Percentiles rank a stretch among this genome's conserved stretches.
These are phyloP conservation scores for Thrips palmi DNA, from an alignment of 1,140 invertebrate species.

Conservation along the genomic window DNA sequence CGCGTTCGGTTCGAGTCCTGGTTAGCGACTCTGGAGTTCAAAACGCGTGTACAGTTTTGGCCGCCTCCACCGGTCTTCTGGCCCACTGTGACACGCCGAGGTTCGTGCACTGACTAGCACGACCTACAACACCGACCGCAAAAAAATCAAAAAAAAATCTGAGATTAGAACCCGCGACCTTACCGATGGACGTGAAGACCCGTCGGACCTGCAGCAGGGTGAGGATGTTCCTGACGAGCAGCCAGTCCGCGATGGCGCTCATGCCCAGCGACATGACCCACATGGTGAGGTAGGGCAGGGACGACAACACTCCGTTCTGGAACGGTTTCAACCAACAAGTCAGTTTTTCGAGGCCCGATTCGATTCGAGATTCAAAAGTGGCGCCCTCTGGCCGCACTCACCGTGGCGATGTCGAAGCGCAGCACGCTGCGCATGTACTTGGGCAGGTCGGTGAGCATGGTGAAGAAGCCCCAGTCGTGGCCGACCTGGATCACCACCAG, in stretches of 20 bases:
- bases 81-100: too few species aligned
- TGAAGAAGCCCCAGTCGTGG: conserved; percentile 75
- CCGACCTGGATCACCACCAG: conserved; percentile 52
- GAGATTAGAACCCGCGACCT: too few species aligned
- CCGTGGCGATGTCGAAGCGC: conserved; percentile 51
- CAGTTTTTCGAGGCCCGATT: background rate
- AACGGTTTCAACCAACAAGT: too few species aligned
- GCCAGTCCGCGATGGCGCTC: conserved; percentile 39
- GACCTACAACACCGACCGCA: too few species aligned
- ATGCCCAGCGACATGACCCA: conserved; percentile 38
- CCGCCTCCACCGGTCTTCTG: too few species aligned
- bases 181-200: conserved; percentile 46
- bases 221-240: conserved; percentile 32
- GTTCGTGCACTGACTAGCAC: too few species aligned
- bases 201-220: conserved; percentile 43
- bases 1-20: too few species aligned
- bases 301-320: conserved; percentile 35
- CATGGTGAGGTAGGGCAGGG: conserved; percentile 40
- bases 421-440: conserved; percentile 68
- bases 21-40: too few species aligned
- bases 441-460: conserved; percentile 67
- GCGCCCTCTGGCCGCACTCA: conserved; percentile 22
- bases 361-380: background rate
- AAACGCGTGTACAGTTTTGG: too few species aligned
- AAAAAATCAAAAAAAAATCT: too few species aligned